phyloP scores from a whole-genome alignment of 2,113 vertebrate genomes.

The Mesembrinibis cayennensis region DNA sequence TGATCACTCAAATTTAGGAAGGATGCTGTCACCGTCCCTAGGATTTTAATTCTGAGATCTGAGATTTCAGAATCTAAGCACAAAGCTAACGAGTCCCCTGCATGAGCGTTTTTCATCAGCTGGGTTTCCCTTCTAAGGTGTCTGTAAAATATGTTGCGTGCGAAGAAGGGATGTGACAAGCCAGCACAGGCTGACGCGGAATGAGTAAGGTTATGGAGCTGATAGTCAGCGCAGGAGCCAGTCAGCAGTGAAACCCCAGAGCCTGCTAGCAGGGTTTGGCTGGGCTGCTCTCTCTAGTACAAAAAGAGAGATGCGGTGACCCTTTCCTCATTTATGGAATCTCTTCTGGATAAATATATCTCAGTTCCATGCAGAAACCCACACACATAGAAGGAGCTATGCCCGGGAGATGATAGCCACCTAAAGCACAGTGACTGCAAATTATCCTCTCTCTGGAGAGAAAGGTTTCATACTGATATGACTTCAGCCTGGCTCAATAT shows the following conservation, averaged over 20 bases:
- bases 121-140: not conserved
- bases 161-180: not conserved
- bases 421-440: not conserved
- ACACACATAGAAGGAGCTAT: not conserved
- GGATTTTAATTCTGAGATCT: not conserved
- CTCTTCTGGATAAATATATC: not conserved
- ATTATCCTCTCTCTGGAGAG: not conserved
- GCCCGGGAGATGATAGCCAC: not conserved
- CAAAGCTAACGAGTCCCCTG: not conserved
- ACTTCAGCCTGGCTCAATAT: not conserved
- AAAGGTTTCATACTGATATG: not conserved
- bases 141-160: not conserved
- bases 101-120: not conserved
- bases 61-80: not conserved
- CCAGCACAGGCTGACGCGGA: not conserved
- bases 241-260: not conserved
- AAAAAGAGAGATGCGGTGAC: not conserved
- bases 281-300: not conserved
- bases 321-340: not conserved
- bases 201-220: rapidly evolving
- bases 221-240: not conserved
- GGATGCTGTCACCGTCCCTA: not conserved
- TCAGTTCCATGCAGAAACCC: not conserved
- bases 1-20: not conserved
- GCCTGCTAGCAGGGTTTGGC: not conserved